These are phyloP conservation scores for Alloscopus bannaensis DNA, from an alignment of 2,888 invertebrate genomes.

Conservation along the genomic window DNA sequence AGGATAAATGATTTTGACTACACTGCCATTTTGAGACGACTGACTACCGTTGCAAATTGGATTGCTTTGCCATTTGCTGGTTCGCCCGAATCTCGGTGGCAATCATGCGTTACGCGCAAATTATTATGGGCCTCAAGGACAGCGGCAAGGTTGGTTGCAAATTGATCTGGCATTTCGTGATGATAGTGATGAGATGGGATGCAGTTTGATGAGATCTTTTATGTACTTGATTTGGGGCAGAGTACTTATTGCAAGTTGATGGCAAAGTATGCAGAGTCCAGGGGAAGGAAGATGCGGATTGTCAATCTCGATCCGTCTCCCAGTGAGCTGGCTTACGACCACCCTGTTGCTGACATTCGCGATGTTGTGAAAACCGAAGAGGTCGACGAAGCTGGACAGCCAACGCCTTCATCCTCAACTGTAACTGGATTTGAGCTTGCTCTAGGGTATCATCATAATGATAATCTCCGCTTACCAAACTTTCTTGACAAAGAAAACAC, in stretches of 20 bases:
- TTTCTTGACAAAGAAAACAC: too few relatives aligned
- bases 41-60: too few relatives aligned
- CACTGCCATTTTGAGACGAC: too few relatives aligned
- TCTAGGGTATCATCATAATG: constrained; percentile 64
- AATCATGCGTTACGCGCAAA: constrained; percentile 93
- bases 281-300: constrained; percentile 86
- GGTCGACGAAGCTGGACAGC: constrained; percentile 54
- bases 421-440: constrained; percentile 64
- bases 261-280: constrained; percentile 87
- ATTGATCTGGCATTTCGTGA: not conserved
- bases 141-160: constrained; percentile 95
- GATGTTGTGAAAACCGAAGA: constrained; percentile 95
- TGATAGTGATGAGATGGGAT: too few relatives aligned
- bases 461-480: too few relatives aligned
- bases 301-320: constrained; percentile 98
- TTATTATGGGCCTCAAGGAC: constrained; percentile 97
- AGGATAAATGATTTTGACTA: not conserved
- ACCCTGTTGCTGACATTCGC: constrained; percentile 85
- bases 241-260: constrained; percentile 95
- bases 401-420: constrained; percentile 52
- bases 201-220: not conserved
- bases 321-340: constrained; percentile 94
- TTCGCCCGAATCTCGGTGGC: constrained; percentile 14
- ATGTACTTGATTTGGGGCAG: constrained; percentile 78
- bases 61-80: not conserved